Evolutionary conservation across 2,888 invertebrate genomes (phyloP).

Genomic region (Megalurothrips usitatus): DNA sequence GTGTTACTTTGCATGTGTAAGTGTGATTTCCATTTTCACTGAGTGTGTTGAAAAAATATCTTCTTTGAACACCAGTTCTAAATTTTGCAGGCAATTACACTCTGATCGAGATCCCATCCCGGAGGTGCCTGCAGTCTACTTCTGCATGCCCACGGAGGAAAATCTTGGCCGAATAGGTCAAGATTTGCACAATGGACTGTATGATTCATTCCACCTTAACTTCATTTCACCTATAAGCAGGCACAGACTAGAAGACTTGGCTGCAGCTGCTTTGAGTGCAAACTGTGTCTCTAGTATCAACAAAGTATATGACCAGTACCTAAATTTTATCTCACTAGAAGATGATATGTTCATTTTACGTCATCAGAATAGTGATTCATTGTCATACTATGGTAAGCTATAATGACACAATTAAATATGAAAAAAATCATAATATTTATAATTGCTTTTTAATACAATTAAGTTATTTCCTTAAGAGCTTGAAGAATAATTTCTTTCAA

Average conservation of each 20-base stretch:
- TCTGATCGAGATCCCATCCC: slow-evolving; percentile 89
- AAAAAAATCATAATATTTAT: background rate
- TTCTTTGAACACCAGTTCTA: background rate
- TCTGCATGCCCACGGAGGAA: slow-evolving; percentile 93
- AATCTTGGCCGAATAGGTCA: slow-evolving; percentile 91
- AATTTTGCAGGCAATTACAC: slow-evolving; percentile 66
- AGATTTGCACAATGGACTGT: slow-evolving; percentile 80
- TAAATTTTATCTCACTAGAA: slow-evolving; percentile 96
- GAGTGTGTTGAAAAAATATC: slow-evolving; percentile 14
- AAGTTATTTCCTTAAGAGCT: background rate
- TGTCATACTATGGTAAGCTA: slow-evolving; percentile 88
- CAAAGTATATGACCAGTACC: slow-evolving; percentile 95
- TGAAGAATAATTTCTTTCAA: slow-evolving; percentile 37
- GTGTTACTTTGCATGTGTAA: slow-evolving; percentile 96
- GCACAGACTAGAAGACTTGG: slow-evolving; percentile 91
- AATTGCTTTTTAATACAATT: background rate
- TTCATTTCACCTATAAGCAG: slow-evolving; percentile 93
- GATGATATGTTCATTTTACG: slow-evolving; percentile 94
- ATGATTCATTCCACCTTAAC: slow-evolving; percentile 94
- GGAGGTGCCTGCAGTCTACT: slow-evolving; percentile 98
- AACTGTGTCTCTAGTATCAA: slow-evolving; percentile 88
- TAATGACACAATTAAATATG: background rate
- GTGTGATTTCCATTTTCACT: slow-evolving; percentile 43
- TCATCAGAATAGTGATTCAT: slow-evolving; percentile 83
- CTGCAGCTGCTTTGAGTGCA: slow-evolving; percentile 83